Conservation (phyloP, 2,888 invertebrate genomes). For the Torymus texanus region DNA sequence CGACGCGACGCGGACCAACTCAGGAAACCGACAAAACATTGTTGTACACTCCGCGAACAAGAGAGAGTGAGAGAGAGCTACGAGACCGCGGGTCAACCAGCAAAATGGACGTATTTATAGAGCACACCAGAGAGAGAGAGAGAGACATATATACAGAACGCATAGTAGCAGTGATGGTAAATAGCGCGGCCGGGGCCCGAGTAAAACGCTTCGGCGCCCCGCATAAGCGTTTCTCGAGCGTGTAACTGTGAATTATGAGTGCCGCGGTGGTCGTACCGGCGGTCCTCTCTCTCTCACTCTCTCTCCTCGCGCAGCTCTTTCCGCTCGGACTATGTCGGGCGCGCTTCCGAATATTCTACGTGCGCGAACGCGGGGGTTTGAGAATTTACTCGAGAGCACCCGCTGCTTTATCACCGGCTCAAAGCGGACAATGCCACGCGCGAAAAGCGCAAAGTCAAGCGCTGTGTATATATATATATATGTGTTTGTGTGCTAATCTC, state of each 20-base stretch:
- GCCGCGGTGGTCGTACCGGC: constrained; percentile 7
- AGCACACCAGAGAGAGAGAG: too few relatives aligned
- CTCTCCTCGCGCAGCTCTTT: neutral
- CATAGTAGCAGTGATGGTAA: neutral
- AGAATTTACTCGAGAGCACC: constrained; percentile 7
- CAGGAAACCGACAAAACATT: too few relatives aligned
- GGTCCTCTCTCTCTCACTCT: neutral
- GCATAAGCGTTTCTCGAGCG: constrained; percentile 60
- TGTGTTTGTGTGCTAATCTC: too few relatives aligned
- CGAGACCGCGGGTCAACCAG: too few relatives aligned
- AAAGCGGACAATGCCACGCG: neutral
- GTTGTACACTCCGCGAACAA: too few relatives aligned
- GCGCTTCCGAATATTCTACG: neutral
- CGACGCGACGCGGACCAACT: too few relatives aligned
- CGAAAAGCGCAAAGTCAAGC: neutral
- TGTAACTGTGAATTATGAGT: constrained; percentile 42
- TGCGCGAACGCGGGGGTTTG: neutral
- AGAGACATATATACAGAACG: too few relatives aligned
- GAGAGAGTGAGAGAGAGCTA: too few relatives aligned
- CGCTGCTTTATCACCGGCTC: too few relatives aligned
- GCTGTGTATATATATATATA: too few relatives aligned
- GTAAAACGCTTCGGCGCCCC: constrained; percentile 43
- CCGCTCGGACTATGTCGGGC: neutral
- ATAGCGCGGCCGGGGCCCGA: neutral
- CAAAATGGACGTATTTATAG: too few relatives aligned